Base-by-base conservation (phyloP, 2,888 invertebrate genomes). In the Trichopoda pennipes region DNA sequence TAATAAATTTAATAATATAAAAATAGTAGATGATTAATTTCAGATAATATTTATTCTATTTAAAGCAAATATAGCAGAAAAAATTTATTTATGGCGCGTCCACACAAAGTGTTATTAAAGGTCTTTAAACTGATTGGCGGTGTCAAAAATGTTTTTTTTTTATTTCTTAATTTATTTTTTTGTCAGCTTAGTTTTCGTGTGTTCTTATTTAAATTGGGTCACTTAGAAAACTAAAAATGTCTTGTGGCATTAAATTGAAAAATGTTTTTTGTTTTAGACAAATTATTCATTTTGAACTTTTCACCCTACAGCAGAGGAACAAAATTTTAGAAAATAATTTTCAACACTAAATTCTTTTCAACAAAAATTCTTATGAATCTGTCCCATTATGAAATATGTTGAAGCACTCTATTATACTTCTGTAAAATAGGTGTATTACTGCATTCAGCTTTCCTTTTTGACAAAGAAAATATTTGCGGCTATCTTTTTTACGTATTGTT, bases 151-250 rank as follows among this genome's bases (percentile, higher is more conserved):
- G 16, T 44, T 55, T 21, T 12, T 8, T 21, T 23, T 55, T 55
- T n/a, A 8, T 51, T 49, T 53, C 3, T 23, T 42, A 64, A 8
- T 49, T 14, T n/a, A n/a, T n/a, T 64, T 60, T 60, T 19, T 53
- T 56, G 6, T 32, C 16, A 61, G 17, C 38, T n/a, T 35, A 19
- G 4, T 55, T 19, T 9, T 55, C 14, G n/a, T 28, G 10, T 64
- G 38, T 55, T 8, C 2, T 32, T 28, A 47, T 47, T 47, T 47
- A 19, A 77, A 77, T 47, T 77, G 76, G 76, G 76, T 63, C 76
- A 63, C 69, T 77, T 56, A 69, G 55, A 69, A 35, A 38, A 19
- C 32, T 16, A 58, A 23, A 44, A 55, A 69, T 21, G 16, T 35
- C 14, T 47, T 63, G 55, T 63, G 42, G 53, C 76, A 61, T 47